These are phyloP conservation scores for Panulirus ornatus DNA, from an alignment of 1,140 invertebrate species.

Conservation along the genomic window DNA sequence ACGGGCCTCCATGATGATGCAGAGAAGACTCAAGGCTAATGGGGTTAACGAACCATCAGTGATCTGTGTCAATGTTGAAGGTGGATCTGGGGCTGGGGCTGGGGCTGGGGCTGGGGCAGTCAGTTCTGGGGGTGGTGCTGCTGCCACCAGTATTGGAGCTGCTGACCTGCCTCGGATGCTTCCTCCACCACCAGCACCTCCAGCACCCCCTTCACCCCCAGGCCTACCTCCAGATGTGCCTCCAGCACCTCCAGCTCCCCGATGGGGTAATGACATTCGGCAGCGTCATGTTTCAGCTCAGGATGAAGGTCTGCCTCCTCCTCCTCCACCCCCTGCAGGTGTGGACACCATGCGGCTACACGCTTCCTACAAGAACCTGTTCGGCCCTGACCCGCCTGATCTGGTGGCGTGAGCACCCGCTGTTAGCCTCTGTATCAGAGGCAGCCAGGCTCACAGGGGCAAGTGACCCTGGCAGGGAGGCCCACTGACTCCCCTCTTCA, in stretches of 20 bases:
- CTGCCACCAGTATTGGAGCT: constrained; percentile 50
- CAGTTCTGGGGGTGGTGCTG: constrained; percentile 33
- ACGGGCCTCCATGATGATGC: constrained; percentile 85
- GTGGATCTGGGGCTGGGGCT: constrained; percentile 31
- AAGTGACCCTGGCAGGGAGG: constrained; percentile 61
- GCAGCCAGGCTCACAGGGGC: constrained; percentile 54
- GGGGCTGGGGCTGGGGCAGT: constrained; percentile 20
- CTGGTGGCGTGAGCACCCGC: constrained; percentile 73
- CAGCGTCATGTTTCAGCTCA: constrained; percentile 72
- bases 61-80: constrained; percentile 69
- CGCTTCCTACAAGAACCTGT: constrained; percentile 75
- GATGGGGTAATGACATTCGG: constrained; percentile 74
- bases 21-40: constrained; percentile 88
- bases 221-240: constrained; percentile 72
- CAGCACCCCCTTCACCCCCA: constrained; percentile 62
- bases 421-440: constrained; percentile 68
- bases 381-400: constrained; percentile 74
- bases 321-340: constrained; percentile 73
- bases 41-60: constrained; percentile 84
- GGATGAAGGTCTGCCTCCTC: constrained; percentile 72
- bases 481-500: constrained; percentile 58
- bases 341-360: constrained; percentile 73
- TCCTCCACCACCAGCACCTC: constrained; percentile 71
- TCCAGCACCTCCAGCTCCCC: constrained; percentile 73
- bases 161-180: constrained; percentile 68